Base-by-base conservation (phyloP, 2,888 invertebrate species). In the Ectropis crepuscularia region DNA sequence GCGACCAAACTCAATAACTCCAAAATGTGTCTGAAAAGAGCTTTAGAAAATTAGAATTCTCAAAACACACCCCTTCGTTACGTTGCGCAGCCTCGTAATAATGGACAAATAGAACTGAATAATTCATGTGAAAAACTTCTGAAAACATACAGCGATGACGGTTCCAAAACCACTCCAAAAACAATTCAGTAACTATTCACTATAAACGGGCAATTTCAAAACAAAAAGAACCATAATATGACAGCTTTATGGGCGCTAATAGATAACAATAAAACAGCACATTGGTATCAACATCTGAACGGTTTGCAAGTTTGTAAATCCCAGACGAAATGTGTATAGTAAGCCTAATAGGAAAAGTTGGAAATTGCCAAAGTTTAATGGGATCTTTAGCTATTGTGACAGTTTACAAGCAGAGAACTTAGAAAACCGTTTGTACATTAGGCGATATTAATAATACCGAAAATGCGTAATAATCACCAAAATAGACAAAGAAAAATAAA, bases 331-430 rank as follows among this genome's bases (percentile, higher is more conserved):
- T 79, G 82, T 86, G 83, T 85, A 82, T 80, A 81, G 79, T 79
- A 77, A 82, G 80, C 79, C 82, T 88, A 88, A 89, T 88, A 86
- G 88, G 87, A 86, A 87, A 88, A 89, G 86, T 89, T 89, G 74
- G 81, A 81, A 87, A 89, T 87, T 89, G 87, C 85, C 76, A 83
- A 88, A 89, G 87, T 89, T 89, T 86, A 89, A 89, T 88, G 80
- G 85, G 85, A 84, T 88, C 88, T 86, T 86, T 86, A 87, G 86
- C 81, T 84, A 86, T 88, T 87, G 89, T 88, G 89, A 86, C 89
- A 86, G 83, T 86, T 88, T 82, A 85, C 82, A 82, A 81, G 83
- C 76, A 82, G 82, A 74, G 69, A 84, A 83, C 75, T 82, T 83
- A 81, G 69, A 7, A 28, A 0, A 28, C n/a, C 6, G 41, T 51